phyloP scores from a whole-genome alignment of 2,113 vertebrate species.

The Puntigrus tetrazona region DNA sequence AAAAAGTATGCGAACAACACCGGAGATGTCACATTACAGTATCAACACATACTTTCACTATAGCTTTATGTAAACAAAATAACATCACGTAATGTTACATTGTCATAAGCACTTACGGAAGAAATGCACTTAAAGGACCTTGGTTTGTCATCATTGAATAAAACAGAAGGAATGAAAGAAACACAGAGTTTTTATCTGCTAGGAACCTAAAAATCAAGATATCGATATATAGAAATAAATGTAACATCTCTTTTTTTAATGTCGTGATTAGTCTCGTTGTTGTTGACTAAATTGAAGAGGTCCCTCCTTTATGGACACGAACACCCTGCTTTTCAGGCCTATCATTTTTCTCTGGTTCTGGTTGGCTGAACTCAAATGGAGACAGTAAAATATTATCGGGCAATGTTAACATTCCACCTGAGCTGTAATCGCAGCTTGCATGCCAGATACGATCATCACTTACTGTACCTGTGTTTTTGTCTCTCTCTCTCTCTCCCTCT shows the following conservation, averaged over 20 bases:
- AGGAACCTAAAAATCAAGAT: background rate
- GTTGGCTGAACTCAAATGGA: conserved; percentile 64
- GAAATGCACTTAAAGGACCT: background rate
- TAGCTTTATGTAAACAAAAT: background rate
- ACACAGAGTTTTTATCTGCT: background rate
- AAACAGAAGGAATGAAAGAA: background rate
- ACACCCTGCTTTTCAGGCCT: conserved; percentile 16
- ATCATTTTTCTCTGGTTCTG: conserved; percentile 57
- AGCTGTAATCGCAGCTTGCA: conserved; percentile 52
- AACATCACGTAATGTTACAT: background rate
- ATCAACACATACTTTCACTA: background rate
- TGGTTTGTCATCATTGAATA: background rate
- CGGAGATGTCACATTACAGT: background rate
- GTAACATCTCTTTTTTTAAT: background rate
- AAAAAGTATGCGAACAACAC: background rate
- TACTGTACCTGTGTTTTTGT: background rate
- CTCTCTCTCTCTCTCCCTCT: conserved; percentile 8
- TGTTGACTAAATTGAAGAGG: background rate
- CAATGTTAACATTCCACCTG: conserved; percentile 70
- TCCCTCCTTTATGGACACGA: background rate
- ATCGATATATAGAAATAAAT: background rate
- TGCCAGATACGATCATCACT: conserved; percentile 48
- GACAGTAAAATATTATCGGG: conserved; percentile 65
- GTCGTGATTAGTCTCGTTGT: background rate
- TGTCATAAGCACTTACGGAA: background rate